phyloP scores from a whole-genome alignment of 2,797 vertebrate species.

The Ambastaia sidthimunki region DNA sequence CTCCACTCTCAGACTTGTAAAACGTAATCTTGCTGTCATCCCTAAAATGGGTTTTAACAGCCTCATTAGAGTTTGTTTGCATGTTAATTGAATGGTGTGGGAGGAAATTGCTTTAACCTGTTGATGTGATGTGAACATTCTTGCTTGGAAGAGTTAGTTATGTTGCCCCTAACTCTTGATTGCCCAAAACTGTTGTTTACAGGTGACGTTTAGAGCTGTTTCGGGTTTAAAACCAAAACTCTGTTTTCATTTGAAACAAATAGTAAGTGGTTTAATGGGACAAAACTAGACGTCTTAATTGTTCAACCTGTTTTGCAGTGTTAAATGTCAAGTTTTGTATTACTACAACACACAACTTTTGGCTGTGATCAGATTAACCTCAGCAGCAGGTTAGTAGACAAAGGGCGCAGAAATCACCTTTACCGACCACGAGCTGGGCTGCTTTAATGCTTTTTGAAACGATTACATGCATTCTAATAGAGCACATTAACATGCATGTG shows the following conservation, averaged over 20 bases:
- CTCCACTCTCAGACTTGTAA: conserved; percentile 51
- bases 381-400: conserved; percentile 31
- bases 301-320: background rate
- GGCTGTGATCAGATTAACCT: conserved; percentile 29
- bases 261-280: background rate
- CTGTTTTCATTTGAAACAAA: background rate
- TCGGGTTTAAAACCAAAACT: background rate
- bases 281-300: background rate
- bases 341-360: background rate
- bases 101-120: conserved; percentile 20
- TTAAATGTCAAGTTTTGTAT: conserved; percentile 1
- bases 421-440: conserved; percentile 37
- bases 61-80: conserved; percentile 22
- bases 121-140: background rate
- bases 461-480: conserved; percentile 72
- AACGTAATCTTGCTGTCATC: conserved; percentile 29
- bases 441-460: conserved; percentile 61
- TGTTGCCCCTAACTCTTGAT: background rate
- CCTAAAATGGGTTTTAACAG: conserved; percentile 22
- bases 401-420: conserved; percentile 32
- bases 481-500: conserved; percentile 73
- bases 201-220: background rate
- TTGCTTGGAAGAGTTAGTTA: background rate
- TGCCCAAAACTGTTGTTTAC: background rate
- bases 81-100: conserved; percentile 24